These are phyloP conservation scores for Chrysoperla carnea DNA, from an alignment of 1,140 invertebrate species.

Conservation along the genomic window DNA sequence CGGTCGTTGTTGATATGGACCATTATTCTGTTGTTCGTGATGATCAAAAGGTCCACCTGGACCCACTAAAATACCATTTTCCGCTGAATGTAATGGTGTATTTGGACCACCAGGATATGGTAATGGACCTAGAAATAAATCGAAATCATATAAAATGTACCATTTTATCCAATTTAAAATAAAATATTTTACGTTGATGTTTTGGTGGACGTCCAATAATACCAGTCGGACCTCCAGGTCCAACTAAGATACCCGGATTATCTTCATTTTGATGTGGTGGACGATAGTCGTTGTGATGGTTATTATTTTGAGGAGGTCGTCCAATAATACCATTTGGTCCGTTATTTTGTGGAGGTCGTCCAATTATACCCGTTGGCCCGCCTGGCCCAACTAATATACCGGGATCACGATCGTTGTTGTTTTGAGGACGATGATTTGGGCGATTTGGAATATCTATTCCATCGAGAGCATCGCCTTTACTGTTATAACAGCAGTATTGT, in stretches of 20 bases:
- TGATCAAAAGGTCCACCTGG: background rate
- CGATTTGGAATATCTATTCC: constrained; percentile 12
- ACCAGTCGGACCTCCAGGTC: constrained; percentile 4
- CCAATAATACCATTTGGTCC: background rate
- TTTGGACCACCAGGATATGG: background rate
- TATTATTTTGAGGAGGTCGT: background rate
- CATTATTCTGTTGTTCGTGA: no score
- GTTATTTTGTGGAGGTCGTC: constrained; percentile 13
- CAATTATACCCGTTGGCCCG: constrained; percentile 32
- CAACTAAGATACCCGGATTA: background rate
- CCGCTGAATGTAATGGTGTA: background rate
- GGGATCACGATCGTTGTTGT: constrained; percentile 13
- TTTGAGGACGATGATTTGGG: constrained; percentile 16
- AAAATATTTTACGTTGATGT: no score
- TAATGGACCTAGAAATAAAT: background rate
- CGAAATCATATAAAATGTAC: background rate
- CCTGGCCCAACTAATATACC: constrained; percentile 36
- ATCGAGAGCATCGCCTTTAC: constrained; percentile 14
- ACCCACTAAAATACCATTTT: background rate
- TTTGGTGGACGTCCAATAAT: constrained; percentile 7
- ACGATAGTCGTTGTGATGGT: background rate
- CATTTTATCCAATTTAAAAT: no score
- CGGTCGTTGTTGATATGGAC: no score
- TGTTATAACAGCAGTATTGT: constrained; percentile 32
- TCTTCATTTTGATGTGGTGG: background rate